These are phyloP conservation scores for Synanthedon myopaeformis DNA, from an alignment of 2,888 invertebrate genomes.

Conservation along the genomic window DNA sequence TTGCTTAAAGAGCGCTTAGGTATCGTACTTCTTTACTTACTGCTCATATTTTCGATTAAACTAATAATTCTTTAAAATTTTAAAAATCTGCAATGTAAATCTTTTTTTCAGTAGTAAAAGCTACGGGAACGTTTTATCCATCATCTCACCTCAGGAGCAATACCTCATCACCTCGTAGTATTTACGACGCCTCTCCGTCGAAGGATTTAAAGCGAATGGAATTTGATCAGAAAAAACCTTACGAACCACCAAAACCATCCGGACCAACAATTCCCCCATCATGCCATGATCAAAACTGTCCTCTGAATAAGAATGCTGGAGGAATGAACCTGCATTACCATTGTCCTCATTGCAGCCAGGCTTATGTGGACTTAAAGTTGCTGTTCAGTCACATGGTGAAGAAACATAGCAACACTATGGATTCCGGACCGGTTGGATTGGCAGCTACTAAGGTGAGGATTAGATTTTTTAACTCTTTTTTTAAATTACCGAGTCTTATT, in stretches of 20 bases:
- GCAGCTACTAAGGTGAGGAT: slow-evolving; percentile 58
- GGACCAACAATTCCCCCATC: slow-evolving; percentile 68
- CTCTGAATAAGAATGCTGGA: slow-evolving; percentile 54
- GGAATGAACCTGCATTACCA: slow-evolving; percentile 63
- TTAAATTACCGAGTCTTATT: no score
- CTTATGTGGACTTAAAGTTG: slow-evolving; percentile 57
- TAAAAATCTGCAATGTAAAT: slow-evolving; percentile 11
- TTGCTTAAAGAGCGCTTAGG: no score
- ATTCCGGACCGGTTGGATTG: slow-evolving; percentile 49
- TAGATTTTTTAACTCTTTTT: no score
- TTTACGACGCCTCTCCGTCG: slow-evolving; percentile 66
- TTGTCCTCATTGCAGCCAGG: slow-evolving; percentile 59
- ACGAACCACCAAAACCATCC: slow-evolving; percentile 39
- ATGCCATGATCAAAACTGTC: slow-evolving; percentile 68
- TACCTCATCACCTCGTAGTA: slow-evolving; percentile 65
- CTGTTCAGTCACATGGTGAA: slow-evolving; percentile 63
- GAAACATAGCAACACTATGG: slow-evolving; percentile 55
- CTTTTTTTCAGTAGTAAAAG: slow-evolving; percentile 87
- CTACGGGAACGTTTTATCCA: slow-evolving; percentile 92
- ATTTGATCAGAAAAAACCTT: slow-evolving; percentile 45
- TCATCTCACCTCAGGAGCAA: slow-evolving; percentile 74
- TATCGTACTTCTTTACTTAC: no score
- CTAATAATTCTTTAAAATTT: background rate
- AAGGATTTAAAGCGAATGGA: slow-evolving; percentile 62
- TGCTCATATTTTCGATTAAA: no score